phyloP scores from a whole-genome alignment of 2,888 invertebrate genomes.

The Melikaiella ostensackeni region DNA sequence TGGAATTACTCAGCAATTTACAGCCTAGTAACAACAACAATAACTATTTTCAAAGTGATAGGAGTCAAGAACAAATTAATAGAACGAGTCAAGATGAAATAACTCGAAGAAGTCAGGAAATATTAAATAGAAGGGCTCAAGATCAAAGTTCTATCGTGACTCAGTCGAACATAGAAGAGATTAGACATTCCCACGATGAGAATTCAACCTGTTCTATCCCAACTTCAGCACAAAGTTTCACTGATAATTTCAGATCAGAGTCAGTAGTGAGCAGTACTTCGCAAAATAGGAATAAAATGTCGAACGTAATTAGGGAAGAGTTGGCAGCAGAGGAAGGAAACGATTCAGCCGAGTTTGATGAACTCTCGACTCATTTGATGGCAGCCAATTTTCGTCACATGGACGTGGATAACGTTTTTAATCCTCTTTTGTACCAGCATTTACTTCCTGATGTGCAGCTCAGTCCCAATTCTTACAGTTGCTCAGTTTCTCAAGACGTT shows the following conservation, averaged over 20 bases:
- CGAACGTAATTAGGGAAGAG: slow-evolving; percentile 68
- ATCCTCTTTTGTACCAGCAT: slow-evolving; percentile 72
- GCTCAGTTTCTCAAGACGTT: slow-evolving; percentile 38
- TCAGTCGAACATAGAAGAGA: not conserved
- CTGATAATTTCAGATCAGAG: slow-evolving; percentile 29
- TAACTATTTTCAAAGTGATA: slow-evolving; percentile 56
- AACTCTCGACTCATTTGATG: slow-evolving; percentile 67
- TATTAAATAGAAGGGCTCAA: not conserved
- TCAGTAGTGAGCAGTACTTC: slow-evolving; percentile 30
- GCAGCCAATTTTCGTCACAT: slow-evolving; percentile 70
- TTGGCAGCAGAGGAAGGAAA: slow-evolving; percentile 66
- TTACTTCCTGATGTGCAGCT: slow-evolving; percentile 65
- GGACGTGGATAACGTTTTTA: slow-evolving; percentile 66
- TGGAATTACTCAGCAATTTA: slow-evolving; percentile 64
- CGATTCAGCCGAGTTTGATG: slow-evolving; percentile 63
- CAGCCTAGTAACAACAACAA: slow-evolving; percentile 57
- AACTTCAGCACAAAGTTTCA: slow-evolving; percentile 40
- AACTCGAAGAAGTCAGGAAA: not conserved
- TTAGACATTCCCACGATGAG: slow-evolving; percentile 39
- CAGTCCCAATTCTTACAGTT: slow-evolving; percentile 37
- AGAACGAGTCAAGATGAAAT: slow-evolving; percentile 5
- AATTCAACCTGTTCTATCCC: slow-evolving; percentile 32
- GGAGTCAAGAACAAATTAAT: slow-evolving; percentile 51
- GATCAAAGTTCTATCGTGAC: not conserved
- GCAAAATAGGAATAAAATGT: slow-evolving; percentile 61